Percentiles rank a stretch among this genome's conserved stretches.
These are phyloP conservation scores for Melanotaenia boesemani DNA, from an alignment of 2,797 vertebrate species.

Conservation along the genomic window DNA sequence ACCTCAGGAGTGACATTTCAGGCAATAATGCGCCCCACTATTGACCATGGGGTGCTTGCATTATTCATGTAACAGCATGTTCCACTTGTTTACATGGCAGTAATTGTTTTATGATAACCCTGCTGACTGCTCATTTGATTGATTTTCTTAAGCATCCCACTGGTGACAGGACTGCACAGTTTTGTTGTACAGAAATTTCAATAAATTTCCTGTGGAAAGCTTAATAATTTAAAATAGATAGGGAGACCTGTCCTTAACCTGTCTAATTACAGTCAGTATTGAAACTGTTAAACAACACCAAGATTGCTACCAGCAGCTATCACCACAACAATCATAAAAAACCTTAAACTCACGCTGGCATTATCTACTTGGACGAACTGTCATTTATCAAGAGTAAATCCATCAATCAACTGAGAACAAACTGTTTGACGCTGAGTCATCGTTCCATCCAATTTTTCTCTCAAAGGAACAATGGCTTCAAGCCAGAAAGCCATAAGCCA, in stretches of 20 bases:
- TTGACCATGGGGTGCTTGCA: conserved; percentile 50
- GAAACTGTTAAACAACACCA: neutral
- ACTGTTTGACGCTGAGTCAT: conserved; percentile 38
- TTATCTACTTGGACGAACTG: conserved; percentile 35
- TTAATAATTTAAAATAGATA: neutral
- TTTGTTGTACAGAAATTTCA: neutral
- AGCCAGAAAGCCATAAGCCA: conserved; percentile 52
- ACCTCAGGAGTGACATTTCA: conserved; percentile 45
- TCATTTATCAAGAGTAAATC: conserved; percentile 29
- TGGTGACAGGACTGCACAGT: neutral
- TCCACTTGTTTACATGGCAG: conserved; percentile 59
- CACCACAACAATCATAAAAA: neutral
- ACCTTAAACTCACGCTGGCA: conserved; percentile 20
- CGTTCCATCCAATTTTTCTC: conserved; percentile 35
- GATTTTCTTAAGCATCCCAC: conserved; percentile 31
- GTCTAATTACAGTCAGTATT: neutral
- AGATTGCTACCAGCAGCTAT: neutral
- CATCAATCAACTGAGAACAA: conserved; percentile 30
- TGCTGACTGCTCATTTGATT: conserved; percentile 52
- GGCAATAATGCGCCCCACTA: conserved; percentile 49
- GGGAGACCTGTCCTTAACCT: neutral
- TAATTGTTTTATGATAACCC: conserved; percentile 71
- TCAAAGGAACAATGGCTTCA: conserved; percentile 29
- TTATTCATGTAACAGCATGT: conserved; percentile 65
- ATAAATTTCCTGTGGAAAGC: neutral